Base-by-base conservation (phyloP, 2,113 vertebrate genomes). In the Festucalex cinctus region DNA sequence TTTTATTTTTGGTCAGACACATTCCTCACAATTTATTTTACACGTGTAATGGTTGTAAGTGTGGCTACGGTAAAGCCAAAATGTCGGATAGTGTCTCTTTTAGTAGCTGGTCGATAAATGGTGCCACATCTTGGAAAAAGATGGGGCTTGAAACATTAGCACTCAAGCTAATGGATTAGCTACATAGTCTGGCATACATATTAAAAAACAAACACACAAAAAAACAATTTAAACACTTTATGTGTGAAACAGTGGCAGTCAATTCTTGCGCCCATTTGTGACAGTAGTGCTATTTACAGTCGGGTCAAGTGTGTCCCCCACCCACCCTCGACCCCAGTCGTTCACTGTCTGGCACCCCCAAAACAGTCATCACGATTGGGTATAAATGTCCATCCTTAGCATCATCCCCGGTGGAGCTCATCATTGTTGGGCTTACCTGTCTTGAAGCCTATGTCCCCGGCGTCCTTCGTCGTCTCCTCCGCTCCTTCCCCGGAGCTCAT, bases 401-500 rank as follows among this genome's bases (percentile, higher is more conserved):
- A 13, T 9, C 74, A 58, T 75, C 76, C 73, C 77, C 69, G 1
- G 43, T 16, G 28, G 69, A 51, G 66, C 67, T 53, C 51, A 19
- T 5, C 14, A 13, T 65, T 67, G 57, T 28, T 12, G 32, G 70
- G 82, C 94, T 95, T 88, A 98, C 96, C 96, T 66, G 94, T 92
- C 91, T 95, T 94, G 79, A 94, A 94, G 81, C 93, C 89, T 86
- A 95, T 93, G 87, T 97, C 96, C 85, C 94, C 90, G 83, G 93
- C 91, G 91, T 98, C 95, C 92, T 95, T 97, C 88, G 94, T 91
- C 39, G 94, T 91, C 86, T 98, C 96, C 78, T 96, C 95, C 58
- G 93, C 90, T 84, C 92, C 95, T 86, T 97, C 96, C 77, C 92
- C 94, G 76, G 92, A 94, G 90, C 93, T 94, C 93, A 91, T 94